Evolutionary conservation across 1,140 invertebrate species (phyloP).

Genomic region (Drosophila nigrodunni): DNA sequence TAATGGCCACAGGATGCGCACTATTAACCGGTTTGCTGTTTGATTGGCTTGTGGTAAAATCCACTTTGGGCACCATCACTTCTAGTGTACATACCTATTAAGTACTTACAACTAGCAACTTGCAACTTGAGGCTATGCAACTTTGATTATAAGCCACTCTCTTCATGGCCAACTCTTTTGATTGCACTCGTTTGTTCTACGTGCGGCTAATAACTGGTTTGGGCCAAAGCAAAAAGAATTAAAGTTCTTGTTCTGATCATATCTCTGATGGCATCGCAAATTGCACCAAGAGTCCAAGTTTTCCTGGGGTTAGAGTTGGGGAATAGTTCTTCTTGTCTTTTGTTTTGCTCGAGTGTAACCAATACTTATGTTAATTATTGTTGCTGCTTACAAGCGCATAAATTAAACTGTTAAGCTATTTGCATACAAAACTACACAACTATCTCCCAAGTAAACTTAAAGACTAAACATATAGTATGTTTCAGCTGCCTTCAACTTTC

Average conservation of each 20-base stretch:
- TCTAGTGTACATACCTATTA: slow-evolving; percentile 74
- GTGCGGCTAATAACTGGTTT: slow-evolving; percentile 53
- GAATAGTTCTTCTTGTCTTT: not conserved
- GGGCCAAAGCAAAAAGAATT: not conserved
- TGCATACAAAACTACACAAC: too few species aligned
- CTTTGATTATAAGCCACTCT: slow-evolving; percentile 16
- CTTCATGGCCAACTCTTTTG: slow-evolving; percentile 44
- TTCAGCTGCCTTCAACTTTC: too few species aligned
- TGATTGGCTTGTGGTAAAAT: slow-evolving; percentile 64
- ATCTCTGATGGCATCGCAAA: slow-evolving; percentile 8
- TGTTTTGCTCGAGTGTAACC: not conserved
- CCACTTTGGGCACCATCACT: slow-evolving; percentile 45
- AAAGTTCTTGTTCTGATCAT: slow-evolving; percentile 20
- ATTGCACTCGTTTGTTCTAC: slow-evolving; percentile 21
- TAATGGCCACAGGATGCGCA: slow-evolving; percentile 61
- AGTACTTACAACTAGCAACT: slow-evolving; percentile 44
- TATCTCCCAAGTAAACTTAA: too few species aligned
- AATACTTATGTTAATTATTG: not conserved
- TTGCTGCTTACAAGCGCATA: too few species aligned
- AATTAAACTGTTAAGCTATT: too few species aligned
- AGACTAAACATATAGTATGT: too few species aligned
- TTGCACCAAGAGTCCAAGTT: not conserved
- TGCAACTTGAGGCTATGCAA: slow-evolving; percentile 23
- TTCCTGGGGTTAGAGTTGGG: not conserved
- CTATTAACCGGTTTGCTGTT: slow-evolving; percentile 78